These are phyloP conservation scores for Drosophila azteca DNA, from an alignment of 1,140 invertebrate species.

Conservation along the genomic window DNA sequence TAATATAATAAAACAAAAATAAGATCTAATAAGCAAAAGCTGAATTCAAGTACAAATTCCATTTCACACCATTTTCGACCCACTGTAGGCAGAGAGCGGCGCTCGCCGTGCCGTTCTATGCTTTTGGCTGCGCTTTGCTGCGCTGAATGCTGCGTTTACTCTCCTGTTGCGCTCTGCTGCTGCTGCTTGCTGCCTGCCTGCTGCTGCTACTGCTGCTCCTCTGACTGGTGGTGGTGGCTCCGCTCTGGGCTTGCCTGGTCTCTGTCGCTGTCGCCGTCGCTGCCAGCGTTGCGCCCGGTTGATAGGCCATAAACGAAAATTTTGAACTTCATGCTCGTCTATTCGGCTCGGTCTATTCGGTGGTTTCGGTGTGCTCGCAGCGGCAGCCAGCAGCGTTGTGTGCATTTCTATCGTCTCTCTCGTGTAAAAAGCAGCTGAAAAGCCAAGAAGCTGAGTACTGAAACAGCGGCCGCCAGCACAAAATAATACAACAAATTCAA, in stretches of 20 bases:
- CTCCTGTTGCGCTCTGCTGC: constrained; percentile 53
- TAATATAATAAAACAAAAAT: too few relatives aligned
- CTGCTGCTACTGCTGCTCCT: constrained; percentile 24
- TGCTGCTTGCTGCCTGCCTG: background rate
- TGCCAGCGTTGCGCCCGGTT: constrained; percentile 44
- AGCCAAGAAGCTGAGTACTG: constrained; percentile 18
- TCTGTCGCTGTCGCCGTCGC: constrained; percentile 29
- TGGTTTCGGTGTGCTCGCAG: constrained; percentile 83
- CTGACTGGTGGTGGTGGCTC: constrained; percentile 37
- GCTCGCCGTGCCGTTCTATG: background rate
- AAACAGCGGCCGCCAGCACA: constrained; percentile 23
- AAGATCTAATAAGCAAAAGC: too few relatives aligned
- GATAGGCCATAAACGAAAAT: constrained; percentile 82
- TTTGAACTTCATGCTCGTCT: constrained; percentile 77
- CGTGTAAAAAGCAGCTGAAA: constrained; percentile 26
- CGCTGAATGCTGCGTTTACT: constrained; percentile 59
- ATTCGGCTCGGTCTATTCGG: constrained; percentile 70
- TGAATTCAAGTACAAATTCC: too few relatives aligned
- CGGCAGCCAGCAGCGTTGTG: constrained; percentile 75
- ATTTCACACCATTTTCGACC: background rate
- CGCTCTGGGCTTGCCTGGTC: constrained; percentile 22
- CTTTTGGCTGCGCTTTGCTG: constrained; percentile 59
- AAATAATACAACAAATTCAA: constrained; percentile 27
- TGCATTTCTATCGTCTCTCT: constrained; percentile 74
- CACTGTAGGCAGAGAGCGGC: constrained; percentile 31